Evolutionary conservation across 2,888 invertebrate species (phyloP).

Genomic region (Noctua fimbriata): DNA sequence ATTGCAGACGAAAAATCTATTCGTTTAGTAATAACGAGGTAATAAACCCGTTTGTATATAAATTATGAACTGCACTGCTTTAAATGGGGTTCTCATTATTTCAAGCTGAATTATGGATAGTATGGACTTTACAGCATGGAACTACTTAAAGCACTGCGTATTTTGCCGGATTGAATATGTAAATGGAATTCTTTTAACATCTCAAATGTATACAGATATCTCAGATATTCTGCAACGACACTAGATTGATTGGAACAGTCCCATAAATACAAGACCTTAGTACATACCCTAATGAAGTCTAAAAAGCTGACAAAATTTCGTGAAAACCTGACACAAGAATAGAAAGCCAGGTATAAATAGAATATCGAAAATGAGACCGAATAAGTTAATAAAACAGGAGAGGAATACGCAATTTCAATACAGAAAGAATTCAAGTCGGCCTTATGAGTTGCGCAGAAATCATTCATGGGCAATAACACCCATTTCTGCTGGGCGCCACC

Average conservation of each 20-base stretch:
- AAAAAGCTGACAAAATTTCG: background rate
- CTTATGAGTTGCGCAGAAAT: constrained; percentile 82
- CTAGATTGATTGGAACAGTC: background rate
- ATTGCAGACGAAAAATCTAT: constrained; percentile 72
- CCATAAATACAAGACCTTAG: background rate
- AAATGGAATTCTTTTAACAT: background rate
- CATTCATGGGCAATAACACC: constrained; percentile 87
- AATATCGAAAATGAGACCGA: constrained; percentile 62
- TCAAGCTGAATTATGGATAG: constrained; percentile 37
- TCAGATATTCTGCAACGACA: background rate
- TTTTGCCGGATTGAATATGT: constrained; percentile 9
- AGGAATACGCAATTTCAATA: constrained; percentile 74
- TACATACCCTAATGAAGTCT: background rate
- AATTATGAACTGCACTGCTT: constrained; percentile 59
- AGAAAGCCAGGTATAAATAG: constrained; percentile 43
- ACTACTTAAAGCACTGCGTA: constrained; percentile 19
- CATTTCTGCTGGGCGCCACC: constrained; percentile 85
- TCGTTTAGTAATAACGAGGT: constrained; percentile 58
- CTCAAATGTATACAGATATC: background rate
- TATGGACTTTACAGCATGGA: constrained; percentile 2
- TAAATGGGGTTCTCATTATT: constrained; percentile 49
- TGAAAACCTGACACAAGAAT: constrained; percentile 5
- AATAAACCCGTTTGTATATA: constrained; percentile 58
- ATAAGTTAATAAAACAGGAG: constrained; percentile 69
- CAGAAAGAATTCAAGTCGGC: constrained; percentile 77